Base-by-base conservation (phyloP, 1,140 invertebrate genomes). In the Pseudomyrmex flavicornis region DNA sequence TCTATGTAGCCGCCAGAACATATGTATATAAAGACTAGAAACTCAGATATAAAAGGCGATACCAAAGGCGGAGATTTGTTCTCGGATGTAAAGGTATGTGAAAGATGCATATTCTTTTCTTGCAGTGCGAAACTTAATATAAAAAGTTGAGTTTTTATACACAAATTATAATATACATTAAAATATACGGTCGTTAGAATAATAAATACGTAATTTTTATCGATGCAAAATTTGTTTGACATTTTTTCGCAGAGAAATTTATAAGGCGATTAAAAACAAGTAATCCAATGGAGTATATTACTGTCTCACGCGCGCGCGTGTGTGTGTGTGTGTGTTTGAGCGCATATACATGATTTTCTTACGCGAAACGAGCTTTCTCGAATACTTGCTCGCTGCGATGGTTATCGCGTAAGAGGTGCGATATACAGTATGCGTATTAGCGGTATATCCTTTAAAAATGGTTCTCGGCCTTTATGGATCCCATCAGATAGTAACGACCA, bases 61-160 rank as follows among this genome's bases (percentile, higher is more conserved):
- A 79, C 52, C 54, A 59, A 66, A 69, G 52, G 44, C 68, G 44
- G 76, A 72, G 66, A 80, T 72, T 72, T 72, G 76, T 80, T 80
- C 76, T 54, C 56, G 46, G 20, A 80, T 54, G 54, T 70, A 79
- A 79, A 35, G 5, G 0, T 48, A 79, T 48, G 20, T 46, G 65
- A 44, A 69, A 79, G 76, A 79, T 70, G 76, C 76, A 70, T 79
- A 79, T 79, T 79, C 76, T 79, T 79, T 65, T 70, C 44, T 65
- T 54, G 70, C 65, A 79, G 69, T 59, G 52, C 76, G 50, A 70
- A 56, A 66, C 35, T 70, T 79, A 35, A 35, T 35, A 17, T 17
- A 13, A 0, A 15, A 73, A 74, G 56, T 17, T 52, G 10, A 2
- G 2, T 44, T 12, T 12, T 15, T 54, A 48, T 15, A 76, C 52